phyloP scores from a whole-genome alignment of 2,113 vertebrate species.

The Ammodytes marinus region DNA sequence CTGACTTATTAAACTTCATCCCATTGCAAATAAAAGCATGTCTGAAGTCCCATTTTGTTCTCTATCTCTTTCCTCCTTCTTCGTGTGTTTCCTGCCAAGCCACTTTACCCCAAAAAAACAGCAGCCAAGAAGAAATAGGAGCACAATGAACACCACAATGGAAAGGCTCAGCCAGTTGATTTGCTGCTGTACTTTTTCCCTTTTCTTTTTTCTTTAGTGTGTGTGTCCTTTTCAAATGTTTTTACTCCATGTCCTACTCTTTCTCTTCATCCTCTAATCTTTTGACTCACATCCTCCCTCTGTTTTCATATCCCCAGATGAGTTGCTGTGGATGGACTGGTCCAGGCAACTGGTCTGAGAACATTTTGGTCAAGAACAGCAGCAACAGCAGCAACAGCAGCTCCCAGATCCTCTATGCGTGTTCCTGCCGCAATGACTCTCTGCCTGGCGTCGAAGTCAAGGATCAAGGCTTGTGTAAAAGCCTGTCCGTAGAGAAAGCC shows the following conservation, averaged over 20 bases:
- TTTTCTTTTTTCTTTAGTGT: neutral
- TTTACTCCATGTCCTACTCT: neutral
- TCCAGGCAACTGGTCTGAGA: constrained; percentile 89
- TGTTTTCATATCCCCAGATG: constrained; percentile 76
- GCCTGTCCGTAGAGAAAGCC: constrained; percentile 34
- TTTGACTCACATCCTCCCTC: neutral
- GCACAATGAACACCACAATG: constrained; percentile 5
- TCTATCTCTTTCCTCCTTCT: constrained; percentile 28
- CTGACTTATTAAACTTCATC: constrained; percentile 29
- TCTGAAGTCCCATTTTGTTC: constrained; percentile 15
- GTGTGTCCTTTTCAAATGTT: neutral
- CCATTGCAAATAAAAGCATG: neutral
- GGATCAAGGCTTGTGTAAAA: constrained; percentile 83
- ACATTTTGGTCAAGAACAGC: constrained; percentile 80
- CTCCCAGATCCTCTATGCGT: constrained; percentile 80
- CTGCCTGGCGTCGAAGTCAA: rapidly evolving
- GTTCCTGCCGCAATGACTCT: constrained; percentile 86
- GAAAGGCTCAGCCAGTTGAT: constrained; percentile 8
- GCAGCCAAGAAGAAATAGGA: constrained; percentile 29
- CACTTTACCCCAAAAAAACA: constrained; percentile 30
- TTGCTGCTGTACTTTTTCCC: constrained; percentile 6
- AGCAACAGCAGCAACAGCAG: too few species aligned
- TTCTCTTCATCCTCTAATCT: neutral
- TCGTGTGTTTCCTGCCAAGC: constrained; percentile 39
- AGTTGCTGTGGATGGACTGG: constrained; percentile 93